These are phyloP conservation scores for Dissostichus mawsoni DNA, from an alignment of 2,113 vertebrate species.

Conservation along the genomic window DNA sequence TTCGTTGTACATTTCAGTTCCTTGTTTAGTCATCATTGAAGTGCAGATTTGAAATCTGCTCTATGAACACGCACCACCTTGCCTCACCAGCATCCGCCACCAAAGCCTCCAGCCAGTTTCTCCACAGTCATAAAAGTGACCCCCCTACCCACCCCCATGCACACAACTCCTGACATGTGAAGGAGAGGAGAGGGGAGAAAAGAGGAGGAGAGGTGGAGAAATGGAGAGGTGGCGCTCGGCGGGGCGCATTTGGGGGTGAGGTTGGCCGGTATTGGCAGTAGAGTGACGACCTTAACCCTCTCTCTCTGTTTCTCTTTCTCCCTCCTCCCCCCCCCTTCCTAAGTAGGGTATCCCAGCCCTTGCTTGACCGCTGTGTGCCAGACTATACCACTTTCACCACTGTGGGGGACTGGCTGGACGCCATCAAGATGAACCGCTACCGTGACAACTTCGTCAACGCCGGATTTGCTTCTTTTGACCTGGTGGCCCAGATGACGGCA, in stretches of 20 bases:
- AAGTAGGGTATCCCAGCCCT: constrained; percentile 94
- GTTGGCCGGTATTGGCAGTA: constrained; percentile 76
- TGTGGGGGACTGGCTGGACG: constrained; percentile 98
- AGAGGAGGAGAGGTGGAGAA: constrained; percentile 76
- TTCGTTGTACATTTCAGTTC: background rate
- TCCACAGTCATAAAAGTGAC: constrained; percentile 61
- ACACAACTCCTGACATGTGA: constrained; percentile 58
- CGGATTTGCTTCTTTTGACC: constrained; percentile 97
- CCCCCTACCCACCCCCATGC: constrained; percentile 32
- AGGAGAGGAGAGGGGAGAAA: constrained; percentile 37
- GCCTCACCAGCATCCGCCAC: constrained; percentile 61
- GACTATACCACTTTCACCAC: constrained; percentile 99
- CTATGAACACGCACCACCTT: constrained; percentile 19
- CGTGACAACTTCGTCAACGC: constrained; percentile 98
- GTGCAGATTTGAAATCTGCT: constrained; percentile 17
- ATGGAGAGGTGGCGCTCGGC: constrained; percentile 78
- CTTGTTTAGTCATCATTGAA: background rate
- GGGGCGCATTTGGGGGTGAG: constrained; percentile 74
- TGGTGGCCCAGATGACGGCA: constrained; percentile 98
- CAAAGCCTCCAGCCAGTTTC: constrained; percentile 80
- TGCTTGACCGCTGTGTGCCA: constrained; percentile 96
- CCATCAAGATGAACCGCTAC: constrained; percentile 99
- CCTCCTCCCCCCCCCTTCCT: constrained; percentile 55
- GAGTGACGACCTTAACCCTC: constrained; percentile 84
- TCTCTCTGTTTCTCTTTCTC: constrained; percentile 79